These are phyloP conservation scores for Heliconius nattereri DNA, from an alignment of 1,140 invertebrate genomes.

Conservation along the genomic window DNA sequence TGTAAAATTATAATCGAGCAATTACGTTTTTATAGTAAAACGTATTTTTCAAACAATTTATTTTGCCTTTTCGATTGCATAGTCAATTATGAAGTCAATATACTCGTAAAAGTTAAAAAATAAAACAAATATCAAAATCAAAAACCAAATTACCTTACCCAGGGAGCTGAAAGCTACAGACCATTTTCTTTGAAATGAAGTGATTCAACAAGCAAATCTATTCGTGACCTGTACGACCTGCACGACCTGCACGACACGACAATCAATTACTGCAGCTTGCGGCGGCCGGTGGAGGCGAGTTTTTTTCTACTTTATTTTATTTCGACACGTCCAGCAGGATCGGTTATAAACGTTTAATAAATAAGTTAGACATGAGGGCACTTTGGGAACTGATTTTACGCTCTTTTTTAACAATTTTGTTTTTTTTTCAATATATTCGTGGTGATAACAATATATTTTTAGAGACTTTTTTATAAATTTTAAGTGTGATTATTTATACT, in stretches of 20 bases:
- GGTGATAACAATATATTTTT: too few relatives aligned
- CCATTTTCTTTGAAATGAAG: neutral
- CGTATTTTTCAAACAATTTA: too few relatives aligned
- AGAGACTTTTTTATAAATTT: too few relatives aligned
- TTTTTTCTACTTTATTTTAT: constrained; percentile 2
- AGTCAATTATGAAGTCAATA: too few relatives aligned
- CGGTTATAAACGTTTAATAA: neutral
- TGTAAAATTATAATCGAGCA: too few relatives aligned
- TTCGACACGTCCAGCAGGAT: neutral
- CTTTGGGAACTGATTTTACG: neutral
- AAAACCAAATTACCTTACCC: too few relatives aligned
- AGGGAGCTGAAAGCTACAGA: neutral
- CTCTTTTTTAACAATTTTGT: neutral
- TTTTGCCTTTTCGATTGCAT: too few relatives aligned
- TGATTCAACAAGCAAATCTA: neutral
- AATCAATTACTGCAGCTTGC: neutral
- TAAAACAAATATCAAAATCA: too few relatives aligned
- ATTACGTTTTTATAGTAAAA: too few relatives aligned
- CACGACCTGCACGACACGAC: neutral
- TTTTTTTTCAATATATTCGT: neutral
- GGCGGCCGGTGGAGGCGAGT: neutral
- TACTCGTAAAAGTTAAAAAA: too few relatives aligned
- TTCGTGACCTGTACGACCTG: neutral
- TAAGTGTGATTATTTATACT: neutral
- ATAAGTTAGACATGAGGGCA: constrained; percentile 11